phyloP scores from a whole-genome alignment of 2,797 vertebrate genomes.

The Anolis apletophallus region DNA sequence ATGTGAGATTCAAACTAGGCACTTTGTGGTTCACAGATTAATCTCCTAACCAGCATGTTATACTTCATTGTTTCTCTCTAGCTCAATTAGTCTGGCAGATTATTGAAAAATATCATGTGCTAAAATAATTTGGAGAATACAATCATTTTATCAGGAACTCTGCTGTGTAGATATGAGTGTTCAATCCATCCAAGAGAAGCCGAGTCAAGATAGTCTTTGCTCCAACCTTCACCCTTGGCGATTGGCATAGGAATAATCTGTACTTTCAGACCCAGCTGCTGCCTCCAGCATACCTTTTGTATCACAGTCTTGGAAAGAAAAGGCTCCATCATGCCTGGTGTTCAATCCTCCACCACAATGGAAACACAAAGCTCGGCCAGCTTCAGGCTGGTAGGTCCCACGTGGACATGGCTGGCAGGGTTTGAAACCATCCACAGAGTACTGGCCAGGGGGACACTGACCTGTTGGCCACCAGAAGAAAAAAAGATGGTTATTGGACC shows the following conservation, averaged over 20 bases:
- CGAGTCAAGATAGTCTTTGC: not conserved
- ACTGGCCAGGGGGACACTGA: constrained; percentile 91
- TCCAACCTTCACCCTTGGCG: accelerated
- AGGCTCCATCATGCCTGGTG: constrained; percentile 91
- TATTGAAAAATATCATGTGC: not conserved
- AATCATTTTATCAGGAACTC: not conserved
- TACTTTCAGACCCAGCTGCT: not conserved
- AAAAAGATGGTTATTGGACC: constrained; percentile 50
- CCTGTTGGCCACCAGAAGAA: constrained; percentile 78
- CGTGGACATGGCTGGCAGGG: constrained; percentile 91
- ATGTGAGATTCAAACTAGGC: too few species aligned
- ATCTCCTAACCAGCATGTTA: not conserved
- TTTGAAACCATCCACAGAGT: constrained; percentile 92
- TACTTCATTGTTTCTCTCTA: not conserved
- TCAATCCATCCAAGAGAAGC: not conserved
- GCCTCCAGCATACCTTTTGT: constrained; percentile 87
- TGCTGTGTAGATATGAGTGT: not conserved
- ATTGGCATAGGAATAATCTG: not conserved
- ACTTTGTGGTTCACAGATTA: too few species aligned
- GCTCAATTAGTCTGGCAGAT: not conserved
- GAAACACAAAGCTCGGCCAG: constrained; percentile 92
- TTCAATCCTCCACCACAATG: constrained; percentile 91
- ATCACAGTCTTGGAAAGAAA: constrained; percentile 96
- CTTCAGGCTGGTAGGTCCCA: constrained; percentile 92
- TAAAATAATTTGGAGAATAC: too few species aligned